Evolutionary conservation across 37 sponge, comb jelly and placozoan species (phyloP), one percentile per base, ranked within the genome.

Genomic region (Chondrosia reniformis): DNA sequence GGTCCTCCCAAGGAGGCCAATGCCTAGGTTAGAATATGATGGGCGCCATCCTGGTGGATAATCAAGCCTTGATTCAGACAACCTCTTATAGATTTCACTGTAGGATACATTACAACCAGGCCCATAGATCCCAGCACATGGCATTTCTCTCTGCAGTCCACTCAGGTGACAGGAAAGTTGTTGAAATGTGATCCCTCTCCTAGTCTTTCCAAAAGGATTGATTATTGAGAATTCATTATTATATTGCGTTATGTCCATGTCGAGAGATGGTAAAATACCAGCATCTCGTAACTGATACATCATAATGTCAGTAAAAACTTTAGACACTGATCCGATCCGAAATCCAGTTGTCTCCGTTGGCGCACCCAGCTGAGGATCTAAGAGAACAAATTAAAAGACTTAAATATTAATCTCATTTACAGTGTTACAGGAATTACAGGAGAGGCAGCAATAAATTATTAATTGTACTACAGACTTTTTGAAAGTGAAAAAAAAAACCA

Each of bases 101-200:
- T 76, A 54, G 0, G 81, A 40, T 9, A 61, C 45, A 12, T 66
- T 77, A 44, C 92, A 91, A 12, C 88, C 92, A 7, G 56, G 63
- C 17, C 40, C 75, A 34, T 83, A 91, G 6, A 87, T 33, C 0
- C 46, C 84, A 17, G 32, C 21, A 58, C 92, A 91, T 9, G 92
- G 92, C 5, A 81, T 31, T 12, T 86, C 62, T 24, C 92, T 56
- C 8, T 88, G 75, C 3, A 91, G 84, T 2, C 92, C 92, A 12
- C 80, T 41, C 88, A 91, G 83, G 88, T 91, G 92, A 57, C 84
- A 78, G 63, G 84, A 62, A 1, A 91, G 85, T 61, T 91, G 92
- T 17, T 78, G 77, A 28, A 91, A 80, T 15, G 88, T 87, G 77
- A 91, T 63, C 15, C 83, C 76, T 55, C 88, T 74, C 9, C 38